Base-by-base conservation (phyloP, 2,113 vertebrate genomes). In the Phaetusa simplex region DNA sequence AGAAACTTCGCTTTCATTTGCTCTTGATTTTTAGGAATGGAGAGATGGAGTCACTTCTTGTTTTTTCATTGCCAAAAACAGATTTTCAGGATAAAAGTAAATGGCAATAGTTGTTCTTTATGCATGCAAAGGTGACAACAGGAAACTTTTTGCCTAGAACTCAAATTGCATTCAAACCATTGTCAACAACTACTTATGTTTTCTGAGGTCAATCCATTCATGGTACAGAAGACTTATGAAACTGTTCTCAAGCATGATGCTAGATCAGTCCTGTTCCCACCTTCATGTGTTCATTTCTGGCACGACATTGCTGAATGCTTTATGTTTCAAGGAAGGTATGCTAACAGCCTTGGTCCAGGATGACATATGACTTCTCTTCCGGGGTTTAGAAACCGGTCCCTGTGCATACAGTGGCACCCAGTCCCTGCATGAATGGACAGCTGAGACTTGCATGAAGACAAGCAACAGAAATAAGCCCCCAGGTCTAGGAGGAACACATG, bases 301-400 rank as follows among this genome's bases (percentile, higher is more conserved):
- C 22, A 62, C 74, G 27, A 50, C 14, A 45, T 30, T 45, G 21
- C 45, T 58, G 34, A 73, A 66, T 53, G 24, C 5, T 36, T 64
- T 65, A 30, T 24, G 7, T 56, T 77, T 86, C 66, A 76, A 50
- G 42, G 36, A 92, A 82, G 12, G 3, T 17, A 42, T 32, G 23
- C 13, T 72, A 71, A 76, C n/a, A 72, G 3, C 7, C 12, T 56
- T 58, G 29, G 11, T 96, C 36, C 30, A 86, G 36, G 22, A 53
- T 4, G 2, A 49, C 10, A 10, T 21, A 62, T 0, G 0, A 12
- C 18, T 86, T 49, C 18, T 78, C 9, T 71, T 62, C 42, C 65
- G 36, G 5, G 20, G 4, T 13, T 55, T 78, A 74, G 29, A 84
- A 91, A 64, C 7, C 8, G 82, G 42, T 11, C 8, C 27, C 27